phyloP scores from a whole-genome alignment of 2,888 invertebrate species.

The Onchidella celtica region DNA sequence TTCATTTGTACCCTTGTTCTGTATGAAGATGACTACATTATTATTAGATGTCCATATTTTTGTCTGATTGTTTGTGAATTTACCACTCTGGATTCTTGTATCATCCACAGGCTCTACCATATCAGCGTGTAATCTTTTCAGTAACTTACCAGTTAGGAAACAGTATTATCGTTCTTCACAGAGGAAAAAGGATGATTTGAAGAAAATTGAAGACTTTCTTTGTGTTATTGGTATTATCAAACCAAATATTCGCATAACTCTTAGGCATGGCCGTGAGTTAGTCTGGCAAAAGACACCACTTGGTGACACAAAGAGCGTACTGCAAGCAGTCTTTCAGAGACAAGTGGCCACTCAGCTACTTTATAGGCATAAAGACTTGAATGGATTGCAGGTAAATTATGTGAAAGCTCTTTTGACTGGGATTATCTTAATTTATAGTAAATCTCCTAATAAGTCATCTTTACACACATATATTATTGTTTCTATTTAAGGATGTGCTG shows the following conservation, averaged over 20 bases:
- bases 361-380: slow-evolving; percentile 47
- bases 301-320: slow-evolving; percentile 60
- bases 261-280: slow-evolving; percentile 81
- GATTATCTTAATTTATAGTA: no score
- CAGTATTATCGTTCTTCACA: slow-evolving; percentile 81
- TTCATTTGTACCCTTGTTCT: not conserved
- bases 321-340: slow-evolving; percentile 65
- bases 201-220: slow-evolving; percentile 82
- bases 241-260: slow-evolving; percentile 81
- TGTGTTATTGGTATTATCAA: slow-evolving; percentile 82
- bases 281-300: slow-evolving; percentile 82
- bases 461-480: no score
- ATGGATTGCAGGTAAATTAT: slow-evolving; percentile 16
- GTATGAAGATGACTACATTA: no score
- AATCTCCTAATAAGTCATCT: no score
- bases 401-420: no score
- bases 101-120: slow-evolving; percentile 84
- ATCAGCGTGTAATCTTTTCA: slow-evolving; percentile 82
- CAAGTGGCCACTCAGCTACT: slow-evolving; percentile 59
- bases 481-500: no score
- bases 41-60: no score
- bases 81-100: no score
- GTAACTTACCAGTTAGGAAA: slow-evolving; percentile 83
- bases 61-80: no score
- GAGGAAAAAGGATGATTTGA: slow-evolving; percentile 82